A percentile compares a stretch with the other conserved stretches of the same genome.
Conservation (phyloP, 2,113 vertebrate species). For the Corythornis cristatus region DNA sequence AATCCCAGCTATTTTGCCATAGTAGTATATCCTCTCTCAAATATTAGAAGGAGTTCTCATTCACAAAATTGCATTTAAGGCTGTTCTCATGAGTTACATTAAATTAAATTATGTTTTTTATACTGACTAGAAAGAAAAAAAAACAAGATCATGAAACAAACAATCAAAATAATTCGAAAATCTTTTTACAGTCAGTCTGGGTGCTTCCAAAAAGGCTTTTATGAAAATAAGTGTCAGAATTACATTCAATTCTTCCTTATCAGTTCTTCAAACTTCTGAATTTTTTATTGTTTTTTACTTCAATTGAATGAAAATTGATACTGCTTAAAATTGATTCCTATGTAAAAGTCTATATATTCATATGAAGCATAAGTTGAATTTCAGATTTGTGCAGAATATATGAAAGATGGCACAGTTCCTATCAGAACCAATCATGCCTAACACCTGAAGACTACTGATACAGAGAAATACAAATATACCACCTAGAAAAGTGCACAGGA, state of each 20-base stretch:
- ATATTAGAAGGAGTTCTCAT: background rate
- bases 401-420: background rate
- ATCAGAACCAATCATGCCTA: background rate
- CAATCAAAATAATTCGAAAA: background rate
- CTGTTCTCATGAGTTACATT: background rate
- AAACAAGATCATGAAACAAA: background rate
- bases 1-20: background rate
- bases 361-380: background rate
- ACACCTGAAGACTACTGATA: background rate
- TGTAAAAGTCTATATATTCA: background rate
- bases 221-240: constrained; percentile 28
- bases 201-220: constrained; percentile 15
- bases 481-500: background rate
- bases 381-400: background rate
- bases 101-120: constrained; percentile 10
- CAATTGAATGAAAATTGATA: background rate
- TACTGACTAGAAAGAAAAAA: background rate
- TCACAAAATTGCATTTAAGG: background rate
- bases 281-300: background rate
- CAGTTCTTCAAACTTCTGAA: background rate
- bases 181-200: background rate
- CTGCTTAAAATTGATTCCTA: background rate
- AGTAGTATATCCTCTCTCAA: background rate
- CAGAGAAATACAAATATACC: background rate
- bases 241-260: background rate